These are phyloP conservation scores for Hybognathus amarus DNA, from an alignment of 2,797 vertebrate genomes.

Conservation along the genomic window DNA sequence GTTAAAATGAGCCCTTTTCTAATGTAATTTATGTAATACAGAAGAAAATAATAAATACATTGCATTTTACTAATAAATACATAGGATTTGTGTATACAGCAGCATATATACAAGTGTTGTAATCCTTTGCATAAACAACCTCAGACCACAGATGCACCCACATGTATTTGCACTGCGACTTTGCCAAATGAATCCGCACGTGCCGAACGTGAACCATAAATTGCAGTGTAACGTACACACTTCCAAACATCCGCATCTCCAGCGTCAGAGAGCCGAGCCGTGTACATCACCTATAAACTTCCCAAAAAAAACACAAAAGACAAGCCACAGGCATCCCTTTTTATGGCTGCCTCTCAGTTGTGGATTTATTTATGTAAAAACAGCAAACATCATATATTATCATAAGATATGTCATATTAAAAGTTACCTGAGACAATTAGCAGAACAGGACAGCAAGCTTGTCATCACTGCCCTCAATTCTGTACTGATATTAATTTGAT, in stretches of 20 bases:
- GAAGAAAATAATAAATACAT: constrained; percentile 6
- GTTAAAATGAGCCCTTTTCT: neutral
- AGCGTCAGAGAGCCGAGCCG: constrained; percentile 27
- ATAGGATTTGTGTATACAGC: neutral
- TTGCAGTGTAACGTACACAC: constrained; percentile 36
- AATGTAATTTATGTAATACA: constrained; percentile 3
- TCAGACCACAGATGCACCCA: constrained; percentile 38
- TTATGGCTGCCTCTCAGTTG: constrained; percentile 49
- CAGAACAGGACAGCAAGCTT: neutral
- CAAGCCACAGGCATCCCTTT: constrained; percentile 45
- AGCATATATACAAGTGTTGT: constrained; percentile 12
- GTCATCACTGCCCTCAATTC: neutral
- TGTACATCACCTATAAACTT: constrained; percentile 48
- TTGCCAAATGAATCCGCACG: constrained; percentile 22
- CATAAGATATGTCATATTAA: constrained; percentile 30
- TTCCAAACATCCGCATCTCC: constrained; percentile 29
- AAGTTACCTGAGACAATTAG: constrained; percentile 9
- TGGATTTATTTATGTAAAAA: constrained; percentile 50
- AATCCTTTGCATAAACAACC: constrained; percentile 17
- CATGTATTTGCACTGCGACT: constrained; percentile 14
- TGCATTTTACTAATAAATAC: constrained; percentile 7
- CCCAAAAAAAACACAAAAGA: constrained; percentile 52
- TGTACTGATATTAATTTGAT: neutral
- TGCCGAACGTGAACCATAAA: constrained; percentile 30
- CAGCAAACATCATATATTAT: constrained; percentile 33